A percentile compares a stretch with the other conserved stretches of the same genome.
Evolutionary conservation across 1,140 invertebrate species (phyloP).

Genomic region (Nylanderia fulva): DNA sequence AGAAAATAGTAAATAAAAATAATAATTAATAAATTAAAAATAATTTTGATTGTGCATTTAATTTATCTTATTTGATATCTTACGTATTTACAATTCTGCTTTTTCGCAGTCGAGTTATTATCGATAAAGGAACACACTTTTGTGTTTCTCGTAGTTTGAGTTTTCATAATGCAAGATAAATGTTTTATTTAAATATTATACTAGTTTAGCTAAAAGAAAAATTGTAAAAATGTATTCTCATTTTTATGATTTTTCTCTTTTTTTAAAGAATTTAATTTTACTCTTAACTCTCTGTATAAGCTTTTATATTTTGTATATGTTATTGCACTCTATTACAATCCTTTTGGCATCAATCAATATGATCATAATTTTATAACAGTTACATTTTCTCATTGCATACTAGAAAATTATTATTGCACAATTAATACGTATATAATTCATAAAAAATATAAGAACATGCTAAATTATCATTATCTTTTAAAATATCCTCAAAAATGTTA

Average conservation of each 20-base stretch:
- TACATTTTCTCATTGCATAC: not conserved
- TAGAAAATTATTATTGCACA: slow-evolving; percentile 37
- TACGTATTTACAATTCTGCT: not conserved
- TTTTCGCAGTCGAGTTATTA: not conserved
- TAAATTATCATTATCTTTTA: not conserved
- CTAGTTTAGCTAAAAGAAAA: not conserved
- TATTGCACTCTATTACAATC: not conserved
- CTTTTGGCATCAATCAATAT: slow-evolving; percentile 2
- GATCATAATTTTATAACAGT: not conserved
- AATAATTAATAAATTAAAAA: slow-evolving; percentile 5
- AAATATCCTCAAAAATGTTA: not conserved
- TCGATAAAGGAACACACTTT: not conserved
- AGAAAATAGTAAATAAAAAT: too few relatives aligned
- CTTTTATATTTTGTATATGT: not conserved
- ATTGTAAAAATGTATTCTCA: not conserved
- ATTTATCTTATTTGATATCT: not conserved
- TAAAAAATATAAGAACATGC: not conserved
- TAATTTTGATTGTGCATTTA: not conserved
- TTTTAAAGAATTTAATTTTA: not conserved
- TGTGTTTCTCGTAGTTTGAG: not conserved
- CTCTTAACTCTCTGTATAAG: too few relatives aligned
- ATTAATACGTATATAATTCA: slow-evolving; percentile 16
- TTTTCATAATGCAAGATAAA: not conserved
- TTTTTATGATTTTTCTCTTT: not conserved
- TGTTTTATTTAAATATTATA: not conserved